Evolutionary conservation across 2,797 vertebrate genomes (phyloP), one percentile per base, ranked within the genome.

Genomic region (Eulemur mongoz): DNA sequence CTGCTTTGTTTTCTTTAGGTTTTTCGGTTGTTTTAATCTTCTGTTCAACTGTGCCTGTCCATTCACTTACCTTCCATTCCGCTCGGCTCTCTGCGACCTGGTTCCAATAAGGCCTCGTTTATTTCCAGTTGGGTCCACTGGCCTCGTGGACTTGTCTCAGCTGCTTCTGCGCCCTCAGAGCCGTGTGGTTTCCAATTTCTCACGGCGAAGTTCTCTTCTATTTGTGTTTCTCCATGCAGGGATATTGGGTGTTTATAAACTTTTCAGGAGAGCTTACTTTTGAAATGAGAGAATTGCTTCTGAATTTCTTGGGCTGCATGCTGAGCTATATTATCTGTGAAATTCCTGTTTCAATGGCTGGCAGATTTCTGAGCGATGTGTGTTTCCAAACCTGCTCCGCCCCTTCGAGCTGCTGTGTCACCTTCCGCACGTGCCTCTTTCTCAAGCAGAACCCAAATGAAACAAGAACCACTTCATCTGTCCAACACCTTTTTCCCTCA

Each of bases 21-120:
- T 98, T 97, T 96, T 86, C 95, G 91, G 89, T 97, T 98, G 96
- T 97, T 98, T 97, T 95, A 92, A 85, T 97, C 96, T 98, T 95
- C 79, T 81, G 83, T 97, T 85, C 80, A 94, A 43, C 45, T 94
- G 78, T 98, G 69, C 93, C 91, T 5, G 72, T 97, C 87, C 15
- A 18, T 79, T 43, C 52, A 30, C 75, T 96, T 97, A 94, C 97
- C 96, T 97, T 96, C 89, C 93, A 80, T 54, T 70, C 89, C 0
- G 0, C 50, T 57, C 45, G 61, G 73, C 86, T 65, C 0, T 48
- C 90, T 48, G 14, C 7, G 69, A 45, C 52, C 96, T 98, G 97
- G 79, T 97, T 98, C 95, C 38, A 96, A 89, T 96, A 95, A 96
- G 45, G 92, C 97, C 96, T 94, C 95, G 67, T 95, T 98, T 98